Evolutionary conservation across 2,113 vertebrate species (phyloP).

Genomic region (Hemiprocne comata): DNA sequence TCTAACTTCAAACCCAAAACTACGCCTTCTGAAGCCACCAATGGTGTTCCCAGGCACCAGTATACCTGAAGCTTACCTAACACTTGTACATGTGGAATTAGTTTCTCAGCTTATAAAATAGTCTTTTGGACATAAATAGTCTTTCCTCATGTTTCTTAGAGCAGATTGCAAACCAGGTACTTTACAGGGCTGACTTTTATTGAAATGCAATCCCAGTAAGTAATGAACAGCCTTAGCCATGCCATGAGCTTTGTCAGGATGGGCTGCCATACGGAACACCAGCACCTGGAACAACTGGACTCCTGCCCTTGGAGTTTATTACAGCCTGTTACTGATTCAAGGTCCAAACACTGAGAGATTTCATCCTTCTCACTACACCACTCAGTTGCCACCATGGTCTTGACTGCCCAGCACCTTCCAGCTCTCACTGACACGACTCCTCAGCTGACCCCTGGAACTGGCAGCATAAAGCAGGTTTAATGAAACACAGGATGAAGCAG

Average conservation of each 20-base stretch:
- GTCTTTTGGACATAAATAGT: neutral
- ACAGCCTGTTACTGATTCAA: neutral
- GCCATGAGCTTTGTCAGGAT: neutral
- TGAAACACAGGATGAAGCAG: neutral
- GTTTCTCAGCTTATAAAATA: neutral
- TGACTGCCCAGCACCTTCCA: neutral
- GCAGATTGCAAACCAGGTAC: neutral
- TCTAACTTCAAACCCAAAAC: neutral
- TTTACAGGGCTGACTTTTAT: neutral
- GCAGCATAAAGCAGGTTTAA: neutral
- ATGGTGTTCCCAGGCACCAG: neutral
- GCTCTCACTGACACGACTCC: neutral
- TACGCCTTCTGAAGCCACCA: rapidly evolving
- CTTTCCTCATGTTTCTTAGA: neutral
- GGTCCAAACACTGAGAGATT: neutral
- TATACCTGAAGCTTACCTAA: neutral
- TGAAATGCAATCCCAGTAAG: neutral
- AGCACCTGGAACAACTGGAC: neutral
- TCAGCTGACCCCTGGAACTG: neutral
- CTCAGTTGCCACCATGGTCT: rapidly evolving
- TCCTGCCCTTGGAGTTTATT: neutral
- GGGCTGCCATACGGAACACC: rapidly evolving
- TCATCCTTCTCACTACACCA: neutral
- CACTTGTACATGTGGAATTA: neutral
- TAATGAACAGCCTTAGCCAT: neutral